These are phyloP conservation scores for Siniperca undulata DNA, from an alignment of 2,797 vertebrate species.

Conservation along the genomic window DNA sequence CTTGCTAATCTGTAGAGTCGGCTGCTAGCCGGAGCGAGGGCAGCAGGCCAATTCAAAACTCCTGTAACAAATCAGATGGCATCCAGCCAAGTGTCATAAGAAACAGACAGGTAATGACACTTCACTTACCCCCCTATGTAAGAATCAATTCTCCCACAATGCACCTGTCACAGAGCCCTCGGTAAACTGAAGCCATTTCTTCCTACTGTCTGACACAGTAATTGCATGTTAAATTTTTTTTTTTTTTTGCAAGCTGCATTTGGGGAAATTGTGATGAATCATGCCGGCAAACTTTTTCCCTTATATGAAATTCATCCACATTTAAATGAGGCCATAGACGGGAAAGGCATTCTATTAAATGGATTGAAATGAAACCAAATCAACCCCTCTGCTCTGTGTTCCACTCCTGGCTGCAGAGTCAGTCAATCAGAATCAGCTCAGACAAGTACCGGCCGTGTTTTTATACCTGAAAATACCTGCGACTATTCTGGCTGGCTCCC, in stretches of 20 bases:
- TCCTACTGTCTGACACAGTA: slow-evolving; percentile 95
- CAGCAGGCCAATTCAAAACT: slow-evolving; percentile 93
- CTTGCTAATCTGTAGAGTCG: slow-evolving; percentile 85
- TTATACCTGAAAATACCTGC: neutral
- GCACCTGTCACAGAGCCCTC: slow-evolving; percentile 97
- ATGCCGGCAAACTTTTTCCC: slow-evolving; percentile 89
- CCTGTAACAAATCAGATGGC: slow-evolving; percentile 95
- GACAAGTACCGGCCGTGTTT: slow-evolving; percentile 4
- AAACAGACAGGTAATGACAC: slow-evolving; percentile 97
- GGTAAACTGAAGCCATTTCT: slow-evolving; percentile 94
- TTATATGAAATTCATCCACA: slow-evolving; percentile 33
- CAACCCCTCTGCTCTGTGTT: neutral
- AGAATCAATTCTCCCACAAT: slow-evolving; percentile 98
- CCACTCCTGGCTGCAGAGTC: neutral
- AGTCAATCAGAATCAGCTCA: slow-evolving; percentile 27
- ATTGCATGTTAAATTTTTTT: slow-evolving; percentile 92
- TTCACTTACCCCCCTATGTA: slow-evolving; percentile 95
- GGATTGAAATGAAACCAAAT: slow-evolving; percentile 31
- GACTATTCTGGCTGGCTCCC: neutral
- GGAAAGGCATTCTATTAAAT: slow-evolving; percentile 18
- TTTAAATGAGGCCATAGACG: slow-evolving; percentile 26
- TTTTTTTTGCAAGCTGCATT: slow-evolving; percentile 87
- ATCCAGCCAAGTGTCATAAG: slow-evolving; percentile 95
- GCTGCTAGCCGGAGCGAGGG: slow-evolving; percentile 82
- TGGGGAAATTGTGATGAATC: slow-evolving; percentile 93